phyloP scores from a whole-genome alignment of 35 echinoderm and acorn worm genomes.

The Eucidaris tribuloides region DNA sequence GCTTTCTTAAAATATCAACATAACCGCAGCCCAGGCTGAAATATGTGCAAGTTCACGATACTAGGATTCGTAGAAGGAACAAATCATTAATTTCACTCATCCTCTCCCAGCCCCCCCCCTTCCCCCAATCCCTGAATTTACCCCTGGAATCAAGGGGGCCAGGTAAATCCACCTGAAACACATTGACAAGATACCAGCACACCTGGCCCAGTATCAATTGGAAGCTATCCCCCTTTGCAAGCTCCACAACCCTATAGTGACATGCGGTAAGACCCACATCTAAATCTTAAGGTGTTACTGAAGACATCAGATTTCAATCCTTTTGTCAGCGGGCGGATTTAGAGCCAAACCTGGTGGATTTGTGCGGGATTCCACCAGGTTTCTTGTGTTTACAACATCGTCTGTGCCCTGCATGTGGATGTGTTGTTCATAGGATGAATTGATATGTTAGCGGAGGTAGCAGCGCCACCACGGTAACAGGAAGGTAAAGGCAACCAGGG shows the following conservation, averaged over 20 bases:
- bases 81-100: too few species aligned
- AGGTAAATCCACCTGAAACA: too few species aligned
- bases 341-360: conserved; percentile 21
- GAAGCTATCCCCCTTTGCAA: background rate
- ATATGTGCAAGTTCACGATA: too few species aligned
- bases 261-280: background rate
- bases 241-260: background rate
- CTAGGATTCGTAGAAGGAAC: too few species aligned
- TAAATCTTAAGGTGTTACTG: conserved; percentile 17
- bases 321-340: conserved; percentile 29
- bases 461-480: background rate
- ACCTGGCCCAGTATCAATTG: background rate
- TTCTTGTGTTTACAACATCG: conserved; percentile 3
- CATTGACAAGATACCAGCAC: background rate
- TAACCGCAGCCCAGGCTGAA: too few species aligned
- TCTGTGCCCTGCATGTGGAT: background rate
- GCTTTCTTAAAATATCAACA: too few species aligned
- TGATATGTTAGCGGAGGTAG: too few species aligned
- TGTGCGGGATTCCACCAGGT: background rate
- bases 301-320: background rate
- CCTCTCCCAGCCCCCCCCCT: too few species aligned
- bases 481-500: background rate
- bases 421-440: too few species aligned
- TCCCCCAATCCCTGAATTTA: too few species aligned
- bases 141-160: too few species aligned